These are phyloP conservation scores for Pionites leucogaster DNA, from an alignment of 2,113 vertebrate genomes.

Conservation along the genomic window DNA sequence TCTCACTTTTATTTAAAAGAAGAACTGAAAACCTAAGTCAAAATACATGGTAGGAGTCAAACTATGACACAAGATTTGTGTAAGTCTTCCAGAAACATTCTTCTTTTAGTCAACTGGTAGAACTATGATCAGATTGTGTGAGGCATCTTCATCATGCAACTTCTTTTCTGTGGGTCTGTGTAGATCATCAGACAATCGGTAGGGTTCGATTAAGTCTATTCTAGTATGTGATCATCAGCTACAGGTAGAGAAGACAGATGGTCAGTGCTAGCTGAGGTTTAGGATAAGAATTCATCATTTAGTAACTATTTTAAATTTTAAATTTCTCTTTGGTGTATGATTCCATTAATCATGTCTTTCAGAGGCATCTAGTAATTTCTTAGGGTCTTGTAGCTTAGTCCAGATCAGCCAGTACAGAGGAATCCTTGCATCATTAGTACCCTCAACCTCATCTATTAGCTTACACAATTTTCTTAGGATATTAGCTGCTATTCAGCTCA, in stretches of 20 bases:
- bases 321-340: neutral
- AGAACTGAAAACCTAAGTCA: neutral
- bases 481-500: neutral
- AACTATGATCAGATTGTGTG: rapidly evolving
- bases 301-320: neutral
- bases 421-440: neutral
- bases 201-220: neutral
- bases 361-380: neutral
- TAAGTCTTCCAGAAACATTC: neutral
- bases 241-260: neutral
- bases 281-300: neutral
- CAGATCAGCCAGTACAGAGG: neutral
- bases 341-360: neutral
- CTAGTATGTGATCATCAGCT: neutral
- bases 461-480: neutral
- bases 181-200: neutral
- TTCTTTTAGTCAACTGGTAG: neutral
- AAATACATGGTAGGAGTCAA: neutral
- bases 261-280: neutral
- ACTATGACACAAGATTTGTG: neutral
- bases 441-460: neutral
- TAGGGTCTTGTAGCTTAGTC: neutral
- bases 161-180: neutral
- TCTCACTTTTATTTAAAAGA: neutral
- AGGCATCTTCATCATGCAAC: neutral